phyloP scores from a whole-genome alignment of 2,888 invertebrate species.

The Nomada fabriciana region DNA sequence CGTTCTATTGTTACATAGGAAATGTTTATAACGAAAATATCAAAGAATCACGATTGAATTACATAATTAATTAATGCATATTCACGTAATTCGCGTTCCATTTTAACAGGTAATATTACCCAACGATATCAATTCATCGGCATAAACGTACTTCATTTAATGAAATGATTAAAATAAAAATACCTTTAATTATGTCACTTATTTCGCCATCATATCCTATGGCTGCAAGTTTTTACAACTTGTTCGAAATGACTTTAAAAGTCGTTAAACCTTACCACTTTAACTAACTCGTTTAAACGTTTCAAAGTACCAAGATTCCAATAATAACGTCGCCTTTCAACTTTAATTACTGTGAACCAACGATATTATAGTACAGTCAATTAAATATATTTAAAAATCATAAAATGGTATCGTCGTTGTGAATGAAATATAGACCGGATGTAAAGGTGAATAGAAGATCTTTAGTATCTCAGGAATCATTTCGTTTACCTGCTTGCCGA shows the following conservation, averaged over 20 bases:
- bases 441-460: conserved; percentile 6
- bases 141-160: too few species aligned
- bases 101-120: too few species aligned
- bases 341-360: not conserved
- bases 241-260: not conserved
- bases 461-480: not conserved
- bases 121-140: too few species aligned
- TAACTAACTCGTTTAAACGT: not conserved
- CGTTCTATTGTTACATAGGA: too few species aligned
- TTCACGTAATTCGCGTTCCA: too few species aligned
- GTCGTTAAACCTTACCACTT: not conserved
- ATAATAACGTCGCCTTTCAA: not conserved
- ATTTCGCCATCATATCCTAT: not conserved
- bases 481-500: not conserved
- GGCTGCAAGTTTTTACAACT: not conserved
- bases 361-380: not conserved
- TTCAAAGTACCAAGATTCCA: not conserved
- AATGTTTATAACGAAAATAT: too few species aligned
- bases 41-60: too few species aligned
- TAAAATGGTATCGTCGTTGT: not conserved
- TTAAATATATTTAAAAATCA: not conserved
- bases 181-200: too few species aligned
- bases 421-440: not conserved
- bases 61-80: too few species aligned
- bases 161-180: too few species aligned